Evolutionary conservation across 1,140 invertebrate species (phyloP).

Genomic region (Aradophagus sp.): DNA sequence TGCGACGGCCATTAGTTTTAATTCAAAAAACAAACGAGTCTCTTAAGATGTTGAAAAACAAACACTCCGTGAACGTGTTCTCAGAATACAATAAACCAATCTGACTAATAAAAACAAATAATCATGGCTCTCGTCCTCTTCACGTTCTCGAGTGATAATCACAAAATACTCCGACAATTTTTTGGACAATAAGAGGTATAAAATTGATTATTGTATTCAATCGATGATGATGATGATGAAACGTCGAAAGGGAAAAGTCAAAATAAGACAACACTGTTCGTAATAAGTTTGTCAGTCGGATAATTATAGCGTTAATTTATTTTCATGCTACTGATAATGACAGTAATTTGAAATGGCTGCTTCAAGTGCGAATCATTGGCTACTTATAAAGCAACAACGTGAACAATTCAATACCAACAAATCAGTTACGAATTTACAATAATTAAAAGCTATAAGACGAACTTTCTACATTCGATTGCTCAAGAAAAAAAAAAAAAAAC

Average conservation of each 20-base stretch:
- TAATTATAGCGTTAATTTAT: conserved; percentile 29
- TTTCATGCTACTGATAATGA: conserved; percentile 36
- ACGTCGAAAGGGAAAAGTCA: too few species aligned
- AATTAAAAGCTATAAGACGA: too few species aligned
- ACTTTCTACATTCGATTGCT: too few species aligned
- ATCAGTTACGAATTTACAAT: too few species aligned
- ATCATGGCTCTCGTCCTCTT: conserved; percentile 14
- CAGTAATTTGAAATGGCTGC: conserved; percentile 7
- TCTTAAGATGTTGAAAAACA: too few species aligned
- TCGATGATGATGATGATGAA: conserved; percentile 21
- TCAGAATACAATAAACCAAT: conserved; percentile 5
- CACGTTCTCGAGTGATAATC: conserved; percentile 32
- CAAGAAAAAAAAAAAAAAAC: too few species aligned
- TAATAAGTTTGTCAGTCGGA: conserved; percentile 25
- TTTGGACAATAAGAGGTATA: conserved; percentile 28
- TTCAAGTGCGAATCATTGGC: too few species aligned
- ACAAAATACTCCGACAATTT: conserved; percentile 31
- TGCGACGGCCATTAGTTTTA: too few species aligned
- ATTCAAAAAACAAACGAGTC: too few species aligned
- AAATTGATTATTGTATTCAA: conserved; percentile 32
- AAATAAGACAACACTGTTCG: conserved; percentile 23
- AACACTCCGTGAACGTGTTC: conserved; percentile 21
- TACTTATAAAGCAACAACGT: too few species aligned
- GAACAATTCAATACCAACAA: too few species aligned
- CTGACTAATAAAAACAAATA: conserved; percentile 36